These are phyloP conservation scores for Teleogryllus oceanicus DNA, from an alignment of 2,888 invertebrate species.

Conservation along the genomic window DNA sequence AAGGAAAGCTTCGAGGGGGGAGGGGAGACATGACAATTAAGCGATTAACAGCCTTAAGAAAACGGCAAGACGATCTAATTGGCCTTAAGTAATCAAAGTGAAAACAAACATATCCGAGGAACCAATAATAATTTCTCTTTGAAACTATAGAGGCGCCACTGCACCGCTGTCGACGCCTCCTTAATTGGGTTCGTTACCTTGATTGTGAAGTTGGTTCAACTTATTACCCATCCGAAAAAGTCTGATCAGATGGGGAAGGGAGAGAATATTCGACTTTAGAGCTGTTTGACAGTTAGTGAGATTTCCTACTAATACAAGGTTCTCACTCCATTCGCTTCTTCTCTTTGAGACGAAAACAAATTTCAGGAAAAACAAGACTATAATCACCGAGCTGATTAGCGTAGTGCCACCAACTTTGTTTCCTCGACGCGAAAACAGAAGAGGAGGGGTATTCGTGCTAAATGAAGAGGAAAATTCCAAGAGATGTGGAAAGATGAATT, in stretches of 20 bases:
- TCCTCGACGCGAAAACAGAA: slow-evolving; percentile 1
- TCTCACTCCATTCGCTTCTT: not conserved
- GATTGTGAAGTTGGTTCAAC: slow-evolving; percentile 10
- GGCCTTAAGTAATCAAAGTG: slow-evolving; percentile 18
- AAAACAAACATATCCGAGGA: slow-evolving; percentile 2
- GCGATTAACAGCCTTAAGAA: slow-evolving; percentile 5
- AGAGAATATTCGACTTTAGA: not conserved
- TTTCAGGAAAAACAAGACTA: slow-evolving; percentile 4
- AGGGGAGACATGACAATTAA: not conserved
- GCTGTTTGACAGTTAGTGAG: not conserved
- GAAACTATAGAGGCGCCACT: not conserved
- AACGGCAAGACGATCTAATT: not conserved
- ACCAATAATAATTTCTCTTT: slow-evolving; percentile 18
- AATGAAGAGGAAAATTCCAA: slow-evolving; percentile 1
- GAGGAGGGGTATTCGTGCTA: not conserved
- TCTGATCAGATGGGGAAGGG: not conserved
- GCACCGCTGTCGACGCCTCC: not conserved
- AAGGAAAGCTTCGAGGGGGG: not conserved
- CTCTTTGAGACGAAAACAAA: not conserved
- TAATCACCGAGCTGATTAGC: slow-evolving; percentile 1
- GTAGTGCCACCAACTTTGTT: not conserved
- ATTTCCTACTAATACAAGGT: not conserved
- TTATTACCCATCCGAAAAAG: not conserved
- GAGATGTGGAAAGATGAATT: slow-evolving; percentile 18
- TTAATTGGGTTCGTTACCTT: slow-evolving; percentile 18